Percentiles rank a stretch among this genome's conserved stretches.
Conservation (phyloP, 1,140 invertebrate genomes). For the Popillia japonica region DNA sequence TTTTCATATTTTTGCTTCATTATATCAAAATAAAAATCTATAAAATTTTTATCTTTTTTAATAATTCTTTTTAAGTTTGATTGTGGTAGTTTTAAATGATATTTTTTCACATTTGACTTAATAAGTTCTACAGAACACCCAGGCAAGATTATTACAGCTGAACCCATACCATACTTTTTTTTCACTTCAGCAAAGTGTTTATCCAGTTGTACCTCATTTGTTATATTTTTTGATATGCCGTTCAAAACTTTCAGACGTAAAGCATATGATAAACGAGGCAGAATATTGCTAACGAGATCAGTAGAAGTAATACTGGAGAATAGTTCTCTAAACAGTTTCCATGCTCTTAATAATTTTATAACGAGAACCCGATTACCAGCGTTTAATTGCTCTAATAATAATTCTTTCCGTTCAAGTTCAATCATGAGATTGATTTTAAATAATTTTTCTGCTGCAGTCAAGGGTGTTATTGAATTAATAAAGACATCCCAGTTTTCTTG, state of each 20-base stretch:
- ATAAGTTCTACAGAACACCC: conserved; percentile 1
- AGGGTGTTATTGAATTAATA: neutral
- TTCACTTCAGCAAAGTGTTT: neutral
- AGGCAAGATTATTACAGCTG: neutral
- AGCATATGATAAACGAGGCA: neutral
- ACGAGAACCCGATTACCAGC: neutral
- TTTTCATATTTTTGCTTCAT: neutral
- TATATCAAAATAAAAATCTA: neutral
- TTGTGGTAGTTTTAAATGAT: neutral
- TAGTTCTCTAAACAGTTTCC: neutral
- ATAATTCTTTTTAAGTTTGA: neutral
- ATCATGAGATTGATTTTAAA: conserved; percentile 19
- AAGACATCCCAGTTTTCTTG: neutral
- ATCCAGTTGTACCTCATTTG: neutral
- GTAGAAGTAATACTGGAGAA: neutral
- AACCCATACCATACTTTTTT: neutral
- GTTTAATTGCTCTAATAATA: neutral
- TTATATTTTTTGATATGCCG: neutral
- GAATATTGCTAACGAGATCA: neutral
- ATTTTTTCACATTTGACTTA: neutral
- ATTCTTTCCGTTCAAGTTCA: neutral
- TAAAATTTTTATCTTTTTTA: conserved; percentile 9
- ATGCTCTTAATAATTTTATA: neutral
- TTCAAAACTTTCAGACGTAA: neutral
- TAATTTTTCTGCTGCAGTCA: neutral